These are phyloP conservation scores for Andrena hattorfiana DNA, from an alignment of 2,888 invertebrate genomes.

Conservation along the genomic window DNA sequence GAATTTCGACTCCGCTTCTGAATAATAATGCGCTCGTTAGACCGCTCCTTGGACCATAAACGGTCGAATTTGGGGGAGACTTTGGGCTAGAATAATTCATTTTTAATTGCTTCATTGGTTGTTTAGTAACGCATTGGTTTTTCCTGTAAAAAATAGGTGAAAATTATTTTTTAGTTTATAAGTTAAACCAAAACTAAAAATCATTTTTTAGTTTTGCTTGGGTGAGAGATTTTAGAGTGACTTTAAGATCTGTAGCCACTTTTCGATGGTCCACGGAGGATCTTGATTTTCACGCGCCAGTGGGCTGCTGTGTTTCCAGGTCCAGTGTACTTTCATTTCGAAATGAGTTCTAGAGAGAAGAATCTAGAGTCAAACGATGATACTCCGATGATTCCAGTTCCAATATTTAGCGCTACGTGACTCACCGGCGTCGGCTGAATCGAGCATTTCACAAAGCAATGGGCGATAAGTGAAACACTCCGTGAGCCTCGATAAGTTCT, in stretches of 20 bases:
- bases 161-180: no score
- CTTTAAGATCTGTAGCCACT: no score
- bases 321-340: background rate
- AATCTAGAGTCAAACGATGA: background rate
- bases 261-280: no score
- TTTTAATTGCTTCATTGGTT: background rate
- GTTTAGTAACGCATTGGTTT: background rate
- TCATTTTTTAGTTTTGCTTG: no score
- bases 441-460: background rate
- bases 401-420: background rate
- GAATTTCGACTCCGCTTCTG: slow-evolving; percentile 5
- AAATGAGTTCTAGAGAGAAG: background rate
- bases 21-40: slow-evolving; percentile 12
- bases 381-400: background rate
- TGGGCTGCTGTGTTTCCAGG: background rate
- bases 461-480: background rate
- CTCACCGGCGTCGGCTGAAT: background rate
- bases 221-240: no score
- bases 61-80: no score
- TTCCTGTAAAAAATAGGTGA: no score
- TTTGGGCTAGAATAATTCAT: no score
- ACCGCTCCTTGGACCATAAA: background rate
- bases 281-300: background rate
- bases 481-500: background rate
- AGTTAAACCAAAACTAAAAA: no score